These are phyloP conservation scores for Polypterus senegalus DNA, from an alignment of 2,113 vertebrate species.

Conservation along the genomic window DNA sequence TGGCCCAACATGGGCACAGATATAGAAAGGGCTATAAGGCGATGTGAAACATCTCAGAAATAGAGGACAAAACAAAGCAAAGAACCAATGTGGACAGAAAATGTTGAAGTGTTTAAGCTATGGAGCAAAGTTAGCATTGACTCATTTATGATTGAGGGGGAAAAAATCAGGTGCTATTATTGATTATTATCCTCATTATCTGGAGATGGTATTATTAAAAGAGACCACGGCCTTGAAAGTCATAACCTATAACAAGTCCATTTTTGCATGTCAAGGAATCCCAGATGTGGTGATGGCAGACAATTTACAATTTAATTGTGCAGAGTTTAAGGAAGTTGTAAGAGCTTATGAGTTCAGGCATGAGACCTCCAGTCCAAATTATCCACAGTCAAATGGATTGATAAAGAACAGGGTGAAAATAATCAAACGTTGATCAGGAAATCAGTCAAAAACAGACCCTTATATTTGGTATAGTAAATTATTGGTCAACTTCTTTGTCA, in stretches of 20 bases:
- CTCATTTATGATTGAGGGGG: neutral
- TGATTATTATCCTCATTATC: neutral
- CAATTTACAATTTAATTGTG: conserved; percentile 4
- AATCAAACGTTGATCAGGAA: conserved; percentile 3
- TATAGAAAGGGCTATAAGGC: neutral
- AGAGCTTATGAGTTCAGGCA: conserved; percentile 2
- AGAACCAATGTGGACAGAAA: neutral
- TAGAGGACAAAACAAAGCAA: neutral
- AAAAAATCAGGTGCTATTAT: neutral
- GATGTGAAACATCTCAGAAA: conserved; percentile 2
- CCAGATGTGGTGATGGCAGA: conserved; percentile 1
- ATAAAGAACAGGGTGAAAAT: conserved; percentile 2
- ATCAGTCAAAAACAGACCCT: neutral
- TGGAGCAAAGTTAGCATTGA: neutral
- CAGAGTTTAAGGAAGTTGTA: neutral
- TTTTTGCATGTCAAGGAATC: conserved; percentile 1
- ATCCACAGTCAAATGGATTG: conserved; percentile 5
- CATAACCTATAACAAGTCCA: conserved; percentile 1
- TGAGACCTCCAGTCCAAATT: conserved; percentile 2
- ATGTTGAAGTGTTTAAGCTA: neutral
- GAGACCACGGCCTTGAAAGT: neutral
- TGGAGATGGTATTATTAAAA: neutral
- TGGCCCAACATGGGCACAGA: conserved; percentile 3
- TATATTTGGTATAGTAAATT: too few relatives aligned
- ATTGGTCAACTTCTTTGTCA: neutral